Evolutionary conservation across 2,113 vertebrate genomes (phyloP), one percentile per base, ranked within the genome.

Genomic region (Philantomba maxwellii): DNA sequence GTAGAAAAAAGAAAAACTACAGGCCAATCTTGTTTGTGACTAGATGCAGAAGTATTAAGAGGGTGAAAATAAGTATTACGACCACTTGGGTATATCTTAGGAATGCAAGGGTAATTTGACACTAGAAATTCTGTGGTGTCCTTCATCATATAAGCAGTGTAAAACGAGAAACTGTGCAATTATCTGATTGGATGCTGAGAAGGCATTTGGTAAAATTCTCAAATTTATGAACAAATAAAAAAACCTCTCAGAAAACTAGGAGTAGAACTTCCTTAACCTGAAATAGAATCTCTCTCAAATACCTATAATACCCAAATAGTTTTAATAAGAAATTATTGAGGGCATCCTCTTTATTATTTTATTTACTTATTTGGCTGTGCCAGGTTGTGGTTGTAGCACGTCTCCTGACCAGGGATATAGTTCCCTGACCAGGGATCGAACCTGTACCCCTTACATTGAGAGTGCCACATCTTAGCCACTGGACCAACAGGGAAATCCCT

Each of bases 31-130:
- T 55, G 57, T 80, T 93, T 92, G 64, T 92, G 57, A 92, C 19
- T 49, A 78, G 5, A 73, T 45, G 39, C 26, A 89, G 47, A 87
- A 19, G 45, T 60, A 75, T 55, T 75, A 83, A 78, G 25, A 83
- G 64, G 53, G 23, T 57, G 49, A 80, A 93, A 89, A 26, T n/a
- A 57, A 77, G 47, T 25, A 26, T 85, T 89, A 55, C 43, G 7
- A 77, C 36, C 49, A 62, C 16, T 73, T 43, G 21, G 21, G 25
- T 89, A 93, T 92, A 89, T 33, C 80, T 45, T 45, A 73, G 62
- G 70, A 92, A 70, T 7, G 19, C n/a, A 66, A 83, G 73, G 85
- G 58, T 93, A 47, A 83, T 87, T 89, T 62, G 81, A 73, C 25
- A 16, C 62, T 53, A 92, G 73, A 90, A 92, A 89, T 82, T 66